Percentiles rank a stretch among this genome's conserved stretches.
These are phyloP conservation scores for Nemotelus pantherinus DNA, from an alignment of 2,888 invertebrate species.

Conservation along the genomic window DNA sequence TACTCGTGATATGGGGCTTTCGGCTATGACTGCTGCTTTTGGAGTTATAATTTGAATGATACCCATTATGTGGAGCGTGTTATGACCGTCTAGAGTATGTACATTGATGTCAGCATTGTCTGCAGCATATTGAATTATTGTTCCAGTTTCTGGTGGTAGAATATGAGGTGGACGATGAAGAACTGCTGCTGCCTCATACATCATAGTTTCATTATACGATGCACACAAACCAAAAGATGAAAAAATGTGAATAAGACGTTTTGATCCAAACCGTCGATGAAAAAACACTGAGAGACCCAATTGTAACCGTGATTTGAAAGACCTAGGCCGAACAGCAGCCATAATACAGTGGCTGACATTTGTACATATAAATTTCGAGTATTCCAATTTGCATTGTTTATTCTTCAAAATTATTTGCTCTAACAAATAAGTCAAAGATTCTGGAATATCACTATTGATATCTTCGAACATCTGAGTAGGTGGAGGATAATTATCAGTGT, in stretches of 20 bases:
- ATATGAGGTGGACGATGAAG: constrained; percentile 53
- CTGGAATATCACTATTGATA: constrained; percentile 39
- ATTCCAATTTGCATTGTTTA: background rate
- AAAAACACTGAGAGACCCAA: background rate
- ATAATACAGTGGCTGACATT: too few relatives aligned
- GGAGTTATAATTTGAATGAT: too few relatives aligned
- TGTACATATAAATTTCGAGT: too few relatives aligned
- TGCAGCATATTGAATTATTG: constrained; percentile 55
- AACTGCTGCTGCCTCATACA: constrained; percentile 54
- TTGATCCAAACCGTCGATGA: background rate
- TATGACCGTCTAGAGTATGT: too few relatives aligned
- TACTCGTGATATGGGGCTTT: constrained; percentile 48
- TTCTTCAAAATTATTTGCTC: background rate
- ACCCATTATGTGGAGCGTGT: too few relatives aligned
- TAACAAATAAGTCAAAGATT: constrained; percentile 31
- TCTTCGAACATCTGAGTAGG: constrained; percentile 43
- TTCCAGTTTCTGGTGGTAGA: constrained; percentile 53
- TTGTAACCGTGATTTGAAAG: too few relatives aligned
- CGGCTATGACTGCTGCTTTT: constrained; percentile 52
- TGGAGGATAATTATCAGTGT: constrained; percentile 2
- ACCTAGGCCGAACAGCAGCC: too few relatives aligned
- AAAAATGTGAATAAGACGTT: background rate
- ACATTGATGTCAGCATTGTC: too few relatives aligned
- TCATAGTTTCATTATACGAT: constrained; percentile 53
- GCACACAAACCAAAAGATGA: constrained; percentile 4